Base-by-base conservation (phyloP, 2,888 invertebrate species). In the Yponomeuta sedellus region DNA sequence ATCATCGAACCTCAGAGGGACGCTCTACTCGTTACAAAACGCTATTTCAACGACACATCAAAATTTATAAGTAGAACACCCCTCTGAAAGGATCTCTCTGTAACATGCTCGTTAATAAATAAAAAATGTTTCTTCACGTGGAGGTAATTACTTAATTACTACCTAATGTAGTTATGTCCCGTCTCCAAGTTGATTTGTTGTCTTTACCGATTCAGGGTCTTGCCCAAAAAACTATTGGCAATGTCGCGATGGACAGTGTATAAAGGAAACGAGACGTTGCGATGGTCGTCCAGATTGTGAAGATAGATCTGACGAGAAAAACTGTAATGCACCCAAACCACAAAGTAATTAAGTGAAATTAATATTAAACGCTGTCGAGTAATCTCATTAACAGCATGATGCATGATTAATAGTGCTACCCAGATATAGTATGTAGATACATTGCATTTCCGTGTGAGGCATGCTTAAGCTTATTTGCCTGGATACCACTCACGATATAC, bases 271-370 rank as follows among this genome's bases (percentile, higher is more conserved):
- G 58, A 78, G 79, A 66, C 75, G 78, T 71, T 92, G 92, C 73
- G 85, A 92, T 74, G 78, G 79, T 70, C 83, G 78, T 57, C 74
- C 73, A 61, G 93, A 94, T 78, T 94, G 94, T 81, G 72, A 71
- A 22, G 93, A 94, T 83, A 81, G 85, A 68, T 92, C 92, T 16
- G 94, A 94, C 77, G 94, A 94, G 78, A 74, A 73, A 67, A 80
- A 88, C 72, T 94, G 94, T 75, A 66, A 65, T 19, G 64, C 66
- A 34, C 68, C 71, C 65, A 67, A 44, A 20, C 25, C 10, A 52
- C 44, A 52, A 52, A 52, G 44, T 52, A 52, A 52, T 52, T 52
- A 16, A 12, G 4, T 52, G 44, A 52, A 12, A 52, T 52, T 1
- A 16, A 52, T 16, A 16, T 52, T 16, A 52, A 3, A 12, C 16